Percentiles rank a stretch among this genome's conserved stretches.
Conservation (phyloP, 2,113 vertebrate genomes). For the Pimephales promelas region DNA sequence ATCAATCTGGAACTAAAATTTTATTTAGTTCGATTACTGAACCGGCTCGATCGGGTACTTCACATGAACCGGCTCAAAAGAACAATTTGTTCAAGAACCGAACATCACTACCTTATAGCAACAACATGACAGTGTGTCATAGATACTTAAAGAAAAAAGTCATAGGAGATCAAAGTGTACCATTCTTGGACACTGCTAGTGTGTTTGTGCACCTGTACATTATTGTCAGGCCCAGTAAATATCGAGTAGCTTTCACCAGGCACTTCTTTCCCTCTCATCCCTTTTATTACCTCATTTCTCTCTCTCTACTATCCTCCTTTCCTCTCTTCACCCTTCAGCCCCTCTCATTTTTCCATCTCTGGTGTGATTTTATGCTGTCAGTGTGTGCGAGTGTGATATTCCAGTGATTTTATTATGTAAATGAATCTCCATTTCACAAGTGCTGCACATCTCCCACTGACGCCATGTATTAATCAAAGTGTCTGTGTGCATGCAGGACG, state of each 20-base stretch:
- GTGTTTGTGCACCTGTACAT: background rate
- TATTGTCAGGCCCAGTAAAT: conserved; percentile 27
- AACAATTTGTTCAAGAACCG: no score
- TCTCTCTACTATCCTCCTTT: background rate
- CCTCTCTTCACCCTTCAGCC: conserved; percentile 22
- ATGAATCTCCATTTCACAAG: conserved; percentile 43
- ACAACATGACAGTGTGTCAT: no score
- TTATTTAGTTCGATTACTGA: no score
- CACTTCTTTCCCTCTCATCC: conserved; percentile 4
- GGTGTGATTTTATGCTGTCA: background rate
- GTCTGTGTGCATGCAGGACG: background rate
- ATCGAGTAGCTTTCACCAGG: conserved; percentile 7
- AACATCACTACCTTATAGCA: no score
- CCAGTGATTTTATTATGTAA: conserved; percentile 37
- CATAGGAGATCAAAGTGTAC: background rate
- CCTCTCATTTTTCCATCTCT: conserved; percentile 25
- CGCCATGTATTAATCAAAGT: conserved; percentile 26
- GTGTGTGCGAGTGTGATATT: conserved; percentile 21
- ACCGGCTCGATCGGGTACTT: no score
- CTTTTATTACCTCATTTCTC: conserved; percentile 38
- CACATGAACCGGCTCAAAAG: no score
- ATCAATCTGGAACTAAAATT: no score
- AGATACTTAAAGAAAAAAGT: background rate
- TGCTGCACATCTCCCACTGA: conserved; percentile 28
- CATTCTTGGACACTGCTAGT: background rate